Base-by-base conservation (phyloP, 1,140 invertebrate species). In the Drosophila pruinosa region DNA sequence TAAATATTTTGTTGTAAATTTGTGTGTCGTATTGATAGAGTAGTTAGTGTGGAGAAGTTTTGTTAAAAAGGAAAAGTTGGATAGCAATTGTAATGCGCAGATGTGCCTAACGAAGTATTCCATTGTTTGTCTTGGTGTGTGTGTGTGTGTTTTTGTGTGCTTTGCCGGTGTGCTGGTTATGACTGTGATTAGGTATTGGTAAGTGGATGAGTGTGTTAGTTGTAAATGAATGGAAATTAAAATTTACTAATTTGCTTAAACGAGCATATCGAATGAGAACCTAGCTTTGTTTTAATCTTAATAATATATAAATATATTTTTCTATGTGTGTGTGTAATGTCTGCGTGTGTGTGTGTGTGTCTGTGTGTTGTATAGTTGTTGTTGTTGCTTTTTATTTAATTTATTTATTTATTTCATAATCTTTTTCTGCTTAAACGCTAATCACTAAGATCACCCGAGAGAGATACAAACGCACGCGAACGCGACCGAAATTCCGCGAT, bases 361-460 rank as follows among this genome's bases (percentile, higher is more conserved):
- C 10, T 71, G n/a, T 72, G 54, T 75, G 17, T 74, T 72, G 54
- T 75, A 12, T 74, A 31, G 39, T 59, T 38, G 56, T 58, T 31
- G 52, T 77, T 64, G 43, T 75, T 78, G 50, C 7, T 74, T 54
- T 43, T 74, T 45, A 6, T 21, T 65, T 52, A 58, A 53, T 53
- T 41, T 57, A 48, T 50, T 59, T 54, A 43, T 50, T 53, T 67
- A 39, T 45, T 67, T 50, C 67, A 52, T 41, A 43, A 45, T 54
- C 15, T 48, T 77, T 85, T 82, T 71, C 72, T 86, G 74, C 78
- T 86, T 89, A 88, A 73, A 78, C 78, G 72, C 75, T 88, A 89
- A 88, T 88, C 83, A 89, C 83, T 89, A 90, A 88, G 89, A 91
- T 91, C 90, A 91, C 90, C 90, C 90, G 90, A 91, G 90, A 78